phyloP scores from a whole-genome alignment of 2,888 invertebrate species.

The Branchellion lobata region DNA sequence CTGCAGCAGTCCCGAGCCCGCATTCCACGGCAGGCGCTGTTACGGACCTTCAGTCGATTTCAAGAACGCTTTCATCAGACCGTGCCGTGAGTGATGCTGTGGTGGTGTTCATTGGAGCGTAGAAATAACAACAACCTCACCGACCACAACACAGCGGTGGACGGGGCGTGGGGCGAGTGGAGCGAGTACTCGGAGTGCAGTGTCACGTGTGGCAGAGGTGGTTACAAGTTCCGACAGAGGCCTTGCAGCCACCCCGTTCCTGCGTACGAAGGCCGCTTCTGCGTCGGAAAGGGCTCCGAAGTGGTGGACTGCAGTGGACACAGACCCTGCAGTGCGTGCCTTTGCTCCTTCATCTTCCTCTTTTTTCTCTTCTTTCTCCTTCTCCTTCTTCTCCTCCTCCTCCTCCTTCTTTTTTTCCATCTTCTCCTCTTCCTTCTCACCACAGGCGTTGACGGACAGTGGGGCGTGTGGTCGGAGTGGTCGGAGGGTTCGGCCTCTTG shows the following conservation, averaged over 20 bases:
- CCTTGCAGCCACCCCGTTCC: slow-evolving; percentile 51
- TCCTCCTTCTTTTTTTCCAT: too few relatives aligned
- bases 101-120: background rate
- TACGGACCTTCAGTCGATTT: slow-evolving; percentile 32
- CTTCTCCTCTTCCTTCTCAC: too few relatives aligned
- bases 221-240: slow-evolving; percentile 33
- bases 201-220: slow-evolving; percentile 48
- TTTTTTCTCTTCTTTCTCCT: too few relatives aligned
- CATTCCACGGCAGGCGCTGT: slow-evolving; percentile 44
- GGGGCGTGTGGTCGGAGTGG: slow-evolving; percentile 44
- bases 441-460: slow-evolving; percentile 28
- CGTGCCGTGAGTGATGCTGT: slow-evolving; percentile 42
- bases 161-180: slow-evolving; percentile 51
- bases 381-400: too few relatives aligned
- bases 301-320: background rate
- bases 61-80: slow-evolving; percentile 26
- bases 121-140: background rate
- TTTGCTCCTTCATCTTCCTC: too few relatives aligned
- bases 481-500: slow-evolving; percentile 56
- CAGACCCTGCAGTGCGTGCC: slow-evolving; percentile 34
- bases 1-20: slow-evolving; percentile 44
- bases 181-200: slow-evolving; percentile 47
- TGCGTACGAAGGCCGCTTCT: slow-evolving; percentile 37
- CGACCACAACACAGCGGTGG: slow-evolving; percentile 37
- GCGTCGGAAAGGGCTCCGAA: slow-evolving; percentile 36